Base-by-base conservation (phyloP, 1,140 invertebrate genomes). In the Battus philenor region DNA sequence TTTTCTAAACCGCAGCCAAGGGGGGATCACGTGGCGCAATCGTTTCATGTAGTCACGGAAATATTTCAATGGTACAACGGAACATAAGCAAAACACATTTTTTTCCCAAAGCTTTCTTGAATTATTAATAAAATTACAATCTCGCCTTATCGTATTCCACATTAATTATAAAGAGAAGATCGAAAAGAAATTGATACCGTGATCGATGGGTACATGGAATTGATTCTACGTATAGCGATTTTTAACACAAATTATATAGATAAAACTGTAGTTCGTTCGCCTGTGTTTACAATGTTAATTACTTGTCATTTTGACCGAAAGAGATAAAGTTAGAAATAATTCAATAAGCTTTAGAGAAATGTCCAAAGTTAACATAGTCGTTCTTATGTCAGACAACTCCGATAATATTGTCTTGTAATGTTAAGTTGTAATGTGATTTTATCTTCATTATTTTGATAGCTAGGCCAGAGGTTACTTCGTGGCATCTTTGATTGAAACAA, bases 1-100 rank as follows among this genome's bases (percentile, higher is more conserved):
- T 82, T 82, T 84, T 78, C 59, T 76, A 62, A 75, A 80, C 77
- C 77, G 57, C 79, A 81, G 49, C 34, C 20, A 46, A 56, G 57
- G 59, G 64, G 62, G 54, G 27, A 44, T 24, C 36, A 47, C 49
- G 49, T 50, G 55, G 53, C 34, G 49, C 53, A 49, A 47, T 60
- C 57, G 55, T 49, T 65, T 68, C 68, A 70, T 68, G 66, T 64
- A 60, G 65, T 70, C 67, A 69, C 63, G 68, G 61, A 63, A 73
- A 65, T 68, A 50, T 63, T n/a, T 65, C 56, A 27, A 26, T 44
- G 41, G 18, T 11, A 24, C 8, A 13, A 29, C 9, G 9, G 20
- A 17, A 36, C 18, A 36, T 36, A 4, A 36, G 16, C n/a, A 10
- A 11, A 22, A 10, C 17, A 36, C 16, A 12, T n/a, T 5, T 17